Evolutionary conservation across 2,888 invertebrate genomes (phyloP).

Genomic region (Caenorhabditis sinica): DNA sequence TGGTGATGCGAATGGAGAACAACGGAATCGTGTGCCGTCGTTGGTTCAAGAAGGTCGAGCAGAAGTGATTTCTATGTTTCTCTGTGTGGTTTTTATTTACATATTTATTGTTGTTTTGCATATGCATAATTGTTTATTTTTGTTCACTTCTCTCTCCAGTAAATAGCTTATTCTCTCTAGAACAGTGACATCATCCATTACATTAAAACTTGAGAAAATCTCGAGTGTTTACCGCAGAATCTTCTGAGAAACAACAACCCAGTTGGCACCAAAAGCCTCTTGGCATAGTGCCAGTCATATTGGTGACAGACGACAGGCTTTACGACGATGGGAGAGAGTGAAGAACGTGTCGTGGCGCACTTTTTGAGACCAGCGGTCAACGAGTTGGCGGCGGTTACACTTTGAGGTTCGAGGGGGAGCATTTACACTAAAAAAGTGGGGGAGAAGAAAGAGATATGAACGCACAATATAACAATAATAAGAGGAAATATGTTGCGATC

Average conservation of each 20-base stretch:
- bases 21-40: conserved; percentile 79
- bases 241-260: neutral
- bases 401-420: neutral
- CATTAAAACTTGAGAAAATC: neutral
- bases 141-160: no score
- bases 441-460: neutral
- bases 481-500: neutral
- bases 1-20: conserved; percentile 81
- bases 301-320: conserved; percentile 45
- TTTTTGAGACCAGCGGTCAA: conserved; percentile 59
- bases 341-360: conserved; percentile 28
- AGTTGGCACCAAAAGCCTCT: neutral
- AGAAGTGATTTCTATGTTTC: conserved; percentile 32
- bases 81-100: neutral
- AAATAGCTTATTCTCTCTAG: no score
- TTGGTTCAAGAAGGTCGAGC: conserved; percentile 79
- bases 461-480: no score
- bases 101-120: neutral
- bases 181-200: no score
- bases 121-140: neutral
- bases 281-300: conserved; percentile 57
- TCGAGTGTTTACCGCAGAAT: conserved; percentile 50
- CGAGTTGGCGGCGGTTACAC: conserved; percentile 45
- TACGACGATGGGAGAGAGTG: conserved; percentile 39
- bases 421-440: conserved; percentile 4